These are phyloP conservation scores for Nyctereutes procyonoides DNA, from an alignment of 2,113 vertebrate species.

Conservation along the genomic window DNA sequence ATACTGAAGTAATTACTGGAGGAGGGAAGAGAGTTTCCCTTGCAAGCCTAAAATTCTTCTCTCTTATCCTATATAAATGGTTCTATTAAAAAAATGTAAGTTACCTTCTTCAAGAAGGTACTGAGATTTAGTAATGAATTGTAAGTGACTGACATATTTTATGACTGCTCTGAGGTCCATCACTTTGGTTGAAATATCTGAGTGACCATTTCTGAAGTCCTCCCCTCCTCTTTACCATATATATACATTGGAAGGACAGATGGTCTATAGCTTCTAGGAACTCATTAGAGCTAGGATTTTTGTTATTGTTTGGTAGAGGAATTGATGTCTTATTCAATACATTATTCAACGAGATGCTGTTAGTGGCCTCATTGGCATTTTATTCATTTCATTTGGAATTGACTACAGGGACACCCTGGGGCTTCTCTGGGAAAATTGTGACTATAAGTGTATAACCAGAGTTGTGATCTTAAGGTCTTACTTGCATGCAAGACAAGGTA, in stretches of 20 bases:
- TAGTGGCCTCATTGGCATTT: background rate
- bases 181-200: constrained; percentile 22
- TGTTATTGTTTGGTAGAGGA: background rate
- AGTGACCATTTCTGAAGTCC: background rate
- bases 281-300: background rate
- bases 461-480: background rate
- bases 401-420: background rate
- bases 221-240: background rate
- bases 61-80: background rate
- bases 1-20: constrained; percentile 30
- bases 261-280: background rate
- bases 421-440: background rate
- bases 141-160: background rate
- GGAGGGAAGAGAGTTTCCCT: background rate
- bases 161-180: background rate
- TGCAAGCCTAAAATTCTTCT: background rate
- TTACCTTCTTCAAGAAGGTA: constrained; percentile 16
- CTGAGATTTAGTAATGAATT: background rate
- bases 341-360: background rate
- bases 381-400: background rate
- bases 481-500: background rate
- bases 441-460: background rate
- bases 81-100: background rate
- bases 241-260: background rate
- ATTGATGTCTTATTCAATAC: background rate